phyloP scores from a whole-genome alignment of 2,888 invertebrate genomes.

The Diarsia brunnea region DNA sequence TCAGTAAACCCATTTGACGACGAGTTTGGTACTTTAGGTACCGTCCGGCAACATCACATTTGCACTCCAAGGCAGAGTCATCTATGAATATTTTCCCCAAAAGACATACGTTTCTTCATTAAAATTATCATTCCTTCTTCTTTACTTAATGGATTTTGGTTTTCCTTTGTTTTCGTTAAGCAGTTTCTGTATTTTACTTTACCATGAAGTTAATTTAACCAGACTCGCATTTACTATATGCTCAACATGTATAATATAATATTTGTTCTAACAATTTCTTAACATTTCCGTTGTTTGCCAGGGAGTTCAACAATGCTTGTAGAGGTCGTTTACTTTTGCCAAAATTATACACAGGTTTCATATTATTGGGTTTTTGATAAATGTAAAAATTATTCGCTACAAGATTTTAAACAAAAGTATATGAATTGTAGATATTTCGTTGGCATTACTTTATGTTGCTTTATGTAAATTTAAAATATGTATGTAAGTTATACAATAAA shows the following conservation, averaged over 20 bases:
- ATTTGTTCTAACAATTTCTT: constrained; percentile 30
- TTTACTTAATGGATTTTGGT: no score
- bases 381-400: constrained; percentile 30
- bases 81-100: no score
- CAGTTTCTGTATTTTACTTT: neutral
- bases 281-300: constrained; percentile 25
- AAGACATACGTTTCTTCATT: no score
- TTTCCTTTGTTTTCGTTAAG: no score
- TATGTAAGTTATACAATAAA: neutral
- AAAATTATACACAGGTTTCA: constrained; percentile 4
- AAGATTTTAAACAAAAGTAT: neutral
- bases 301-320: constrained; percentile 6
- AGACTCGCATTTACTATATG: constrained; percentile 8
- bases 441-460: neutral
- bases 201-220: constrained; percentile 8
- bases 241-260: constrained; percentile 11
- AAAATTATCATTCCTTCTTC: no score
- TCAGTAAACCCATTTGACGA: no score
- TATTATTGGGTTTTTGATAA: constrained; percentile 17
- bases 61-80: no score
- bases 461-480: neutral
- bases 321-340: constrained; percentile 32
- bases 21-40: no score
- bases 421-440: neutral
- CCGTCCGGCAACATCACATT: no score